phyloP scores from a whole-genome alignment of 37 sponge, comb jelly and placozoan species.

The Ianthella basta region DNA sequence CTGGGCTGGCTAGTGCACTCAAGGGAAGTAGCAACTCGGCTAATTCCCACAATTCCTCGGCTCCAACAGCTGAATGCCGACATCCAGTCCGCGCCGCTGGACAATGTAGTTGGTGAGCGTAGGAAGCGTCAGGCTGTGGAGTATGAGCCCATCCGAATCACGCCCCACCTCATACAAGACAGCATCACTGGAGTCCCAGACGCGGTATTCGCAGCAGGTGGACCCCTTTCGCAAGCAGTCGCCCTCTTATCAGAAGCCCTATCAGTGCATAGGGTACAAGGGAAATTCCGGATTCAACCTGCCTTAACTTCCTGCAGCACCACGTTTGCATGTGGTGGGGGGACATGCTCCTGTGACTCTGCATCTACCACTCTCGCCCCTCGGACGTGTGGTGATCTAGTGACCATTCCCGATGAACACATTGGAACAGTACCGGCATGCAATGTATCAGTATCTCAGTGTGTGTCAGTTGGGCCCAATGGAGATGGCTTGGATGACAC shows the following conservation, averaged over 20 bases:
- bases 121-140: no score
- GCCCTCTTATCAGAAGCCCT: constrained; percentile 2
- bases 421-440: background rate
- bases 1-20: no score
- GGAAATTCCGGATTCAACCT: background rate
- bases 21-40: no score
- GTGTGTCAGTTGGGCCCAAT: background rate
- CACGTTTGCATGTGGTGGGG: background rate
- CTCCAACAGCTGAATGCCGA: background rate
- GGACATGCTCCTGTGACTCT: background rate
- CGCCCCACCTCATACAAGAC: background rate
- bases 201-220: background rate
- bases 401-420: background rate
- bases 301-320: background rate
- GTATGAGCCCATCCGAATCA: background rate
- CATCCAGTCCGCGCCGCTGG: background rate
- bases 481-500: constrained; percentile 14
- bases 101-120: no score
- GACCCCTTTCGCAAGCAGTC: background rate
- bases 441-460: no score
- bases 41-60: no score
- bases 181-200: no score
- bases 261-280: background rate
- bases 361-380: background rate
- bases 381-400: background rate